Percentiles rank a stretch among this genome's conserved stretches.
phyloP scores from a whole-genome alignment of 2,797 vertebrate genomes.

The Esox lucius region DNA sequence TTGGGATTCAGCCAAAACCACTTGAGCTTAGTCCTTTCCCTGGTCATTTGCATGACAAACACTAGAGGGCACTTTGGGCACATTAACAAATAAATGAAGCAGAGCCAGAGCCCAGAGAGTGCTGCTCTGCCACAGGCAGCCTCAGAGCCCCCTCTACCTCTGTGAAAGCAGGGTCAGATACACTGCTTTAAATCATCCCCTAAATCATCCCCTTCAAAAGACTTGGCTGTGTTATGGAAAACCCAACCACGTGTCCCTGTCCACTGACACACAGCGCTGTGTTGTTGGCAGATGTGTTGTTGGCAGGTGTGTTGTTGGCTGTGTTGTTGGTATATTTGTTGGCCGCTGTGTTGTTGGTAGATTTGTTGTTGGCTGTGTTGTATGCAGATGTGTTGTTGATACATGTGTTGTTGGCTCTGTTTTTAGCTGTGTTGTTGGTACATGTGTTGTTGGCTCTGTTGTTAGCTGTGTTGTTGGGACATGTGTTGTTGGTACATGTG shows the following conservation, averaged over 20 bases:
- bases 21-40: not conserved
- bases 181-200: not conserved
- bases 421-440: too few species aligned
- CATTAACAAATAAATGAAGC: not conserved
- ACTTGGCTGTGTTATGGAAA: not conserved
- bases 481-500: too few species aligned
- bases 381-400: too few species aligned
- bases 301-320: too few species aligned
- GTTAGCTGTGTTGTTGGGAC: too few species aligned
- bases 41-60: not conserved
- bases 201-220: not conserved
- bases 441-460: too few species aligned
- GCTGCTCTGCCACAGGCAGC: not conserved
- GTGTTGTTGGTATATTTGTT: too few species aligned
- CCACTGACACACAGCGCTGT: not conserved
- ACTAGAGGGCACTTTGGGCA: constrained; percentile 11
- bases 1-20: not conserved
- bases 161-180: not conserved
- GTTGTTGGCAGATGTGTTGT: too few species aligned
- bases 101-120: not conserved
- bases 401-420: too few species aligned
- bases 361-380: too few species aligned
- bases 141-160: not conserved
- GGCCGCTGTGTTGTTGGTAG: too few species aligned
- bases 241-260: not conserved